A percentile compares a stretch with the other conserved stretches of the same genome.
Evolutionary conservation across 2,113 vertebrate genomes (phyloP).

Genomic region (Numida meleagris): DNA sequence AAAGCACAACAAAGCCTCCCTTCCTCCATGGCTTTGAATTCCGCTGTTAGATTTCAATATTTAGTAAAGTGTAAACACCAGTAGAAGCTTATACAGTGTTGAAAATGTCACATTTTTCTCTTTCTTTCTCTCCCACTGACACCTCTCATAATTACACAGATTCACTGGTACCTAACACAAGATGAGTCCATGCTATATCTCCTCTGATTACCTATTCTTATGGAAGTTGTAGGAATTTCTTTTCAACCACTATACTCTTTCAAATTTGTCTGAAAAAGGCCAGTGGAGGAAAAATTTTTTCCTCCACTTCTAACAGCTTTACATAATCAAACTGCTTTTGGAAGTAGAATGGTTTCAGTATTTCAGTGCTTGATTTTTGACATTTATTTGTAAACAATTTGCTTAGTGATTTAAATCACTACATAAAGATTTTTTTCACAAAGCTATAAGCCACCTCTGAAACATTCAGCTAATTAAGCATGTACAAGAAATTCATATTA

Average conservation of each 20-base stretch:
- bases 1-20: background rate
- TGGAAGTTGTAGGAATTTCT: background rate
- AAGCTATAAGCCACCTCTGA: background rate
- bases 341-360: background rate
- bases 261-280: background rate
- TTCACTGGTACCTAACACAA: background rate
- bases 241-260: background rate
- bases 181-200: background rate
- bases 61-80: background rate
- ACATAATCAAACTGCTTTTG: background rate
- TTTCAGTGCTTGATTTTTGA: background rate
- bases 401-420: background rate
- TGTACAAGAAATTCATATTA: background rate
- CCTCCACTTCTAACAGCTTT: background rate
- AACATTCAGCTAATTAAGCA: background rate
- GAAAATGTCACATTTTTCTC: background rate
- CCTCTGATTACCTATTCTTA: background rate
- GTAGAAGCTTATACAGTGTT: background rate
- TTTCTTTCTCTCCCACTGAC: background rate
- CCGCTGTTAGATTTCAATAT: background rate
- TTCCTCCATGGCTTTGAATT: background rate
- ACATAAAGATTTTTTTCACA: background rate
- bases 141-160: background rate
- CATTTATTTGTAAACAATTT: background rate
- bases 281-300: background rate